A percentile compares a stretch with the other conserved stretches of the same genome.
Evolutionary conservation across 2,797 vertebrate genomes (phyloP).

Genomic region (Myoxocephalus aenaeus): DNA sequence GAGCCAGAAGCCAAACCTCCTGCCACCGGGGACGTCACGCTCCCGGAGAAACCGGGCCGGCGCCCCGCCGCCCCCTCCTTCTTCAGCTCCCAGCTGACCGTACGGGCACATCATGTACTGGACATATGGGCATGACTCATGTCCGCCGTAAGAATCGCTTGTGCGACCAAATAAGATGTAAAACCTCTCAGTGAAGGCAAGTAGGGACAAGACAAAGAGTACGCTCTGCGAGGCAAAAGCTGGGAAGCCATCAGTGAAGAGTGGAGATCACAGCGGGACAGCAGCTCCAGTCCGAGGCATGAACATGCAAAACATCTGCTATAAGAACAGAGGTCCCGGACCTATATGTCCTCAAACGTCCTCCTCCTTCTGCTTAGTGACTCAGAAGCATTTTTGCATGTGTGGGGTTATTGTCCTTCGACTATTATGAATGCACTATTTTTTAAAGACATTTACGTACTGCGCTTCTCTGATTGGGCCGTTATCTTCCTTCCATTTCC

Average conservation of each 20-base stretch:
- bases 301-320: not conserved
- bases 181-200: constrained; percentile 21
- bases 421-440: too few species aligned
- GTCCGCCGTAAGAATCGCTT: constrained; percentile 42
- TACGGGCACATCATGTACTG: constrained; percentile 64
- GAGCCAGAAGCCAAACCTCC: constrained; percentile 60
- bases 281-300: constrained; percentile 3
- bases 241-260: not conserved
- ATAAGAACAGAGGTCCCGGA: not conserved
- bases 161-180: constrained; percentile 32
- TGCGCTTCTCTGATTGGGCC: too few species aligned
- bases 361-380: too few species aligned
- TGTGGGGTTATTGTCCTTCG: not conserved
- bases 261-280: constrained; percentile 16
- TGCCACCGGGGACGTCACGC: constrained; percentile 69
- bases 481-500: not conserved
- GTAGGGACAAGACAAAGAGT: constrained; percentile 3
- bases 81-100: constrained; percentile 53
- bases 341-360: too few species aligned
- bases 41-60: constrained; percentile 53
- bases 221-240: constrained; percentile 4
- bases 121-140: constrained; percentile 78
- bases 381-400: not conserved
- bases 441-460: too few species aligned
- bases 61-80: constrained; percentile 41